phyloP scores from a whole-genome alignment of 2,797 vertebrate species.

The Hirundo rustica region DNA sequence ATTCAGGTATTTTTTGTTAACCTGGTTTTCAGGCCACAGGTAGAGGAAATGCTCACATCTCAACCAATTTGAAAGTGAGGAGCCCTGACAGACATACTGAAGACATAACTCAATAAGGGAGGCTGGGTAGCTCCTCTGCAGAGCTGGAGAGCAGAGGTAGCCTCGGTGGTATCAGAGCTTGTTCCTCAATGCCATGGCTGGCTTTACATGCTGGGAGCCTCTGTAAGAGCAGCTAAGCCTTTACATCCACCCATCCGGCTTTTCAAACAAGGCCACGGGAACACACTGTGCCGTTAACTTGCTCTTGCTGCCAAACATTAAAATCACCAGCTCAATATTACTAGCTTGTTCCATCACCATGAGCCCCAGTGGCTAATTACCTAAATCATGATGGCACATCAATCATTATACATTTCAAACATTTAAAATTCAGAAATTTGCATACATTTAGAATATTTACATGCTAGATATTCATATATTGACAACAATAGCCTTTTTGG shows the following conservation, averaged over 20 bases:
- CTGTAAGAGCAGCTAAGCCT: neutral
- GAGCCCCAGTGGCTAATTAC: neutral
- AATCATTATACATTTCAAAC: neutral
- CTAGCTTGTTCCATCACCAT: neutral
- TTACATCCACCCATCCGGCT: neutral
- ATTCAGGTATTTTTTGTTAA: neutral
- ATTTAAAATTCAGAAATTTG: neutral
- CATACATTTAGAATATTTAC: neutral
- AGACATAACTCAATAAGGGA: neutral
- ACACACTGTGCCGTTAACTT: neutral
- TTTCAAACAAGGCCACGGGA: neutral
- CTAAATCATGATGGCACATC: neutral
- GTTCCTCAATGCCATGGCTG: neutral
- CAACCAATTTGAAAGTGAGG: neutral
- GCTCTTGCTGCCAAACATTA: neutral
- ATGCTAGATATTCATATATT: neutral
- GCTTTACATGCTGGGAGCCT: neutral
- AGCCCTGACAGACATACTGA: neutral
- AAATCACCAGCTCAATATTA: neutral
- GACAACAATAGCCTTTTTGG: neutral
- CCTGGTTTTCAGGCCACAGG: neutral
- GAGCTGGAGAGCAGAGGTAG: neutral
- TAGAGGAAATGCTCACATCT: neutral
- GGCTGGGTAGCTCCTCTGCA: neutral
- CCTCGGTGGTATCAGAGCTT: neutral